These are phyloP conservation scores for Sphyrna mokarran DNA, from an alignment of 2,113 vertebrate genomes.

Conservation along the genomic window DNA sequence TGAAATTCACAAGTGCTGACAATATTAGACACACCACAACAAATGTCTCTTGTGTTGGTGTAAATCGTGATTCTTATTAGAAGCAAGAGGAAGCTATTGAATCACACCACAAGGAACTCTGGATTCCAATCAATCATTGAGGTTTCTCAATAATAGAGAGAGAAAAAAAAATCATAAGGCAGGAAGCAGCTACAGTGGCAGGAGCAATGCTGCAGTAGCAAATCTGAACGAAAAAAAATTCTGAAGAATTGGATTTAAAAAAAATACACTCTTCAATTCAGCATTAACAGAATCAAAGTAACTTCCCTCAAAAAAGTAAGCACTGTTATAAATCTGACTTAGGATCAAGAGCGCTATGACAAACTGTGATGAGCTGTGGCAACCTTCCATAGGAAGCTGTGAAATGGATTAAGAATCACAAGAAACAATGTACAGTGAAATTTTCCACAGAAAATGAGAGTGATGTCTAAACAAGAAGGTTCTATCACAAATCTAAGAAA, in stretches of 20 bases:
- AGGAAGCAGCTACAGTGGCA: not conserved
- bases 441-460: not conserved
- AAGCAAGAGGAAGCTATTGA: not conserved
- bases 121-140: not conserved
- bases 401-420: not conserved
- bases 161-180: not conserved
- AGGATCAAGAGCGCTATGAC: not conserved
- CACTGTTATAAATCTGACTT: not conserved
- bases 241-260: not conserved
- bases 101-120: conserved; percentile 4
- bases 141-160: not conserved
- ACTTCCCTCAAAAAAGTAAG: not conserved
- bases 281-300: not conserved
- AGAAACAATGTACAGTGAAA: not conserved
- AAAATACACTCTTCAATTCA: not conserved
- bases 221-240: not conserved
- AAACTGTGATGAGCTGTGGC: not conserved
- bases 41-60: not conserved
- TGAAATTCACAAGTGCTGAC: not conserved
- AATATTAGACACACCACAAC: conserved; percentile 7
- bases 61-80: conserved; percentile 9
- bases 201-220: not conserved
- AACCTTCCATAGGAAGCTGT: not conserved
- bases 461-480: not conserved
- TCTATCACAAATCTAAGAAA: not conserved